A percentile compares a stretch with the other conserved stretches of the same genome.
These are phyloP conservation scores for Girardia tigrina DNA, from an alignment of 2,888 invertebrate species.

Conservation along the genomic window DNA sequence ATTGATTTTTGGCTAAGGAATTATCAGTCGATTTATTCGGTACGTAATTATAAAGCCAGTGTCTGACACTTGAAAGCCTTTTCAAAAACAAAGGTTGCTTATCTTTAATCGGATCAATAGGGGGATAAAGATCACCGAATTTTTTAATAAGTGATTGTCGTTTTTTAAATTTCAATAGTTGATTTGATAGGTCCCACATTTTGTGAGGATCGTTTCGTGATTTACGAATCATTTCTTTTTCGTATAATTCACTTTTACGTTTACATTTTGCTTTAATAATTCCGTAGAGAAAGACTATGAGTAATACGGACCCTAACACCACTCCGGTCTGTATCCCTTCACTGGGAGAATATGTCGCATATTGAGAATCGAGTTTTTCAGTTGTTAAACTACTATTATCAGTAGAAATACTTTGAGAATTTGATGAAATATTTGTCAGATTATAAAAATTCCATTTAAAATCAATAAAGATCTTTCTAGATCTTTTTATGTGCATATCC, in stretches of 20 bases:
- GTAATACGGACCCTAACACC: background rate
- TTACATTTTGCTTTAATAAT: conserved; percentile 11
- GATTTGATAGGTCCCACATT: conserved; percentile 15
- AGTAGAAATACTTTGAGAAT: background rate
- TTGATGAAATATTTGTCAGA: background rate
- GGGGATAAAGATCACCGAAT: background rate
- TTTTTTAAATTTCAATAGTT: conserved; percentile 19
- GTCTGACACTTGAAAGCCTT: conserved; percentile 15
- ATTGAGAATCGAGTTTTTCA: background rate
- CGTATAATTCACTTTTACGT: conserved; percentile 20
- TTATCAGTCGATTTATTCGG: background rate
- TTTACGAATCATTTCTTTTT: conserved; percentile 13
- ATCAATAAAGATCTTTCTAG: background rate
- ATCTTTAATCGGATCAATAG: conserved; percentile 3
- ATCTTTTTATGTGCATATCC: conserved; percentile 9
- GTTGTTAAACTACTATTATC: background rate
- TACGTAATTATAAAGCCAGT: background rate
- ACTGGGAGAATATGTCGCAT: background rate
- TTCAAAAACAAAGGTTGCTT: conserved; percentile 8
- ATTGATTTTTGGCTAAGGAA: conserved; percentile 20
- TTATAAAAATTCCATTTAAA: background rate
- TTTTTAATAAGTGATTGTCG: conserved; percentile 11
- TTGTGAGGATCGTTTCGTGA: conserved; percentile 15
- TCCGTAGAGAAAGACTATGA: conserved; percentile 7
- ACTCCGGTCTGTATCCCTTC: conserved; percentile 8